Percentiles rank a stretch among this genome's conserved stretches.
These are phyloP conservation scores for Phrynocephalus guinanensis DNA, from an alignment of 2,797 vertebrate genomes.

Conservation along the genomic window DNA sequence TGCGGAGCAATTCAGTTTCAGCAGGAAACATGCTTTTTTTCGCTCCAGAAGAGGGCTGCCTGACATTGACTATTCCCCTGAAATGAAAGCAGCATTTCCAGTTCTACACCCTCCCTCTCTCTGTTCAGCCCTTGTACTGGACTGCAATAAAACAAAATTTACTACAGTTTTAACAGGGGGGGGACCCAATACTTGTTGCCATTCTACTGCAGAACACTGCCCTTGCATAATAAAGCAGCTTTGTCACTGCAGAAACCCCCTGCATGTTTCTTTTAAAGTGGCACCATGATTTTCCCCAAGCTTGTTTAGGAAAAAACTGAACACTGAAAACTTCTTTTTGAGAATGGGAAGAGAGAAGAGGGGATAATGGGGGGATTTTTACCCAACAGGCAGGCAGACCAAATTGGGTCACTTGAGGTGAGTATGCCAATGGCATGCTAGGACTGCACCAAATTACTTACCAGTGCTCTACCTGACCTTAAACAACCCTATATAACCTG, in stretches of 20 bases:
- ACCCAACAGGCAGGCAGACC: no score
- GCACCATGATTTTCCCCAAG: not conserved
- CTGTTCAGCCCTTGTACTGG: not conserved
- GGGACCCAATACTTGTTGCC: not conserved
- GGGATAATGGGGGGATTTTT: no score
- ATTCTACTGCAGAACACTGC: not conserved
- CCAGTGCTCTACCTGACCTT: no score
- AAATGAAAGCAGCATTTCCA: accelerated
- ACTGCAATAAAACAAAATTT: not conserved
- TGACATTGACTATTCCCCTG: slow-evolving; percentile 23
- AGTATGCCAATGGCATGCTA: no score
- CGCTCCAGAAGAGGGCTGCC: slow-evolving; percentile 69
- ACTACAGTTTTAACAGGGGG: not conserved
- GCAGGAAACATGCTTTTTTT: slow-evolving; percentile 18
- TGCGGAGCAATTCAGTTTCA: not conserved
- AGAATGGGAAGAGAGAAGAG: no score
- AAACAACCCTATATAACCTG: no score
- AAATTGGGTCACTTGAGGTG: no score
- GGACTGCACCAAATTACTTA: no score
- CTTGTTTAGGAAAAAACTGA: not conserved
- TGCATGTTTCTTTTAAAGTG: not conserved
- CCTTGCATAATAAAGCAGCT: not conserved
- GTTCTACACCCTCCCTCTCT: not conserved
- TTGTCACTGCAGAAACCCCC: not conserved
- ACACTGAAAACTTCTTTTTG: no score